Percentiles rank a stretch among this genome's conserved stretches.
phyloP scores from a whole-genome alignment of 2,888 invertebrate species.

The Hipparchia semele region DNA sequence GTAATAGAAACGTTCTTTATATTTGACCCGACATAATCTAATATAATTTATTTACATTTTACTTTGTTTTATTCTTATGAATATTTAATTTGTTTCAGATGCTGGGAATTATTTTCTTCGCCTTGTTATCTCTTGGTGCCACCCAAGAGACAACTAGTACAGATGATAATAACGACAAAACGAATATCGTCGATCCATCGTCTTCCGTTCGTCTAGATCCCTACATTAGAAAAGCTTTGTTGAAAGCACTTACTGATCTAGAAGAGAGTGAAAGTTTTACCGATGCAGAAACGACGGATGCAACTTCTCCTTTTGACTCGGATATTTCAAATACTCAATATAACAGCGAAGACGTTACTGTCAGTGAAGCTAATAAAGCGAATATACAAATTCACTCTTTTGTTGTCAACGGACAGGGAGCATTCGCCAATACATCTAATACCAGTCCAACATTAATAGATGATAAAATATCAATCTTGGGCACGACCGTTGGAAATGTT shows the following conservation, averaged over 20 bases:
- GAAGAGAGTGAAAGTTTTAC: slow-evolving; percentile 83
- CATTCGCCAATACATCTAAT: slow-evolving; percentile 64
- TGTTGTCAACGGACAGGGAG: slow-evolving; percentile 75
- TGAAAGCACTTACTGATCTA: slow-evolving; percentile 89
- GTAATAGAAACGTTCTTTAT: background rate
- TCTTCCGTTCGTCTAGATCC: slow-evolving; percentile 87
- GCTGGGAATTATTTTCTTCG: slow-evolving; percentile 57
- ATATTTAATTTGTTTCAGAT: slow-evolving; percentile 57
- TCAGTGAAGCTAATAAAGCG: slow-evolving; percentile 45
- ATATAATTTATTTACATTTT: background rate
- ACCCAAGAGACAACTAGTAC: slow-evolving; percentile 60
- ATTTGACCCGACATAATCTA: background rate
- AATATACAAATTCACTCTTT: slow-evolving; percentile 83
- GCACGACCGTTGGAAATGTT: slow-evolving; percentile 75
- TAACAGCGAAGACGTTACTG: slow-evolving; percentile 26
- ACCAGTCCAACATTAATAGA: slow-evolving; percentile 64
- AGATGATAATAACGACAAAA: slow-evolving; percentile 61
- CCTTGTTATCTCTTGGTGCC: slow-evolving; percentile 54
- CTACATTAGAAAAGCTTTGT: slow-evolving; percentile 88
- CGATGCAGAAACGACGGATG: slow-evolving; percentile 64
- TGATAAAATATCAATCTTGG: slow-evolving; percentile 70
- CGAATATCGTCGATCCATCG: slow-evolving; percentile 72
- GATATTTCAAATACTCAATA: slow-evolving; percentile 42
- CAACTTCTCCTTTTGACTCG: slow-evolving; percentile 57
- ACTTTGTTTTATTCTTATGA: background rate